Base-by-base conservation (phyloP, 2,888 invertebrate genomes). In the Scelioninae gen. 1 region DNA sequence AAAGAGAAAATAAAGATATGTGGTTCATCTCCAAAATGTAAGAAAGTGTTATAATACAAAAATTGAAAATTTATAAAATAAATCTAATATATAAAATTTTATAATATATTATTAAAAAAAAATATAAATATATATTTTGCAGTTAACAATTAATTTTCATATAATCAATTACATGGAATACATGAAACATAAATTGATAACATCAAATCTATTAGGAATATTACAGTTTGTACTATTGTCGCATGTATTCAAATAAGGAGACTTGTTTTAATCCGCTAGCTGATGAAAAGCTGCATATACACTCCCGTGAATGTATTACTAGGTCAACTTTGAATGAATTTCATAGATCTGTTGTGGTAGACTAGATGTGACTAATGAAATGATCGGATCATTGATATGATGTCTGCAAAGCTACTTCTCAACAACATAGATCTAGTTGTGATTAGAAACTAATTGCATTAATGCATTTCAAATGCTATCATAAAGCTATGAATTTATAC, bases 311-410 rank as follows among this genome's bases (percentile, higher is more conserved):
- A 43, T 11, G 43, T 11, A 43, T 43, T n/a, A 11, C 43, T n/a
- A 11, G 43, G 11, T 43, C 43, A 43, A 43, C 11, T 11, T 43
- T 43, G 32, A 63, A 63, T 60, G 29, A 13, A 60, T 60, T 45
- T 29, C 43, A 43, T n/a, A 60, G 43, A 43, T 60, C 32, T 49
- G 16, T 63, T 63, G 49, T 49, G 34, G 47, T n/a, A 49, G 34
- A 62, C 63, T 63, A 49, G 47, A 32, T 63, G 34, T n/a, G 16
- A 16, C 10, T 63, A 63, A 63, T 65, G 51, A 65, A 65, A 49
- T 51, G 65, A 51, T 65, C 38, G 38, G 65, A 65, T 65, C 47
- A 32, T 47, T 15, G 62, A 62, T 47, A 47, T 31, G 45, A 47
- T 34, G 32, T 47, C 31, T 47, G 45, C 45, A 62, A 62, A 32